Conservation (phyloP, 1,140 invertebrate genomes). For the Solen grandis region DNA sequence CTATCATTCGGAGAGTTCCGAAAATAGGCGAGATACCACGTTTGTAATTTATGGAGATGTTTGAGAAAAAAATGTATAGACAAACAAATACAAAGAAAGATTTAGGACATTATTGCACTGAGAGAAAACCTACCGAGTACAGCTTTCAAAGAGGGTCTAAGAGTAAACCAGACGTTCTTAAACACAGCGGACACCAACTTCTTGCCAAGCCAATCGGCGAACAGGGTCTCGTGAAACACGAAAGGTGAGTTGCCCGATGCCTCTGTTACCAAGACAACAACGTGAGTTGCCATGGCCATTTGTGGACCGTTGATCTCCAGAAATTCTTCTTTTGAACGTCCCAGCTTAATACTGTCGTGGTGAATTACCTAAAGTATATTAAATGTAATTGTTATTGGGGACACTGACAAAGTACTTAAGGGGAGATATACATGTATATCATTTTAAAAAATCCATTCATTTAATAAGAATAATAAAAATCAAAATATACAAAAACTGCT, state of each 20-base stretch:
- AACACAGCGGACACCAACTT: conserved; percentile 78
- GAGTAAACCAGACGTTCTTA: conserved; percentile 74
- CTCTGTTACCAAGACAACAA: conserved; percentile 77
- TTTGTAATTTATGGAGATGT: too few species aligned
- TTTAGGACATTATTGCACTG: too few species aligned
- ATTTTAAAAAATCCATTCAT: too few species aligned
- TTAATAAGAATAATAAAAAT: too few species aligned
- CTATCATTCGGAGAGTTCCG: too few species aligned
- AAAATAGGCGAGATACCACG: too few species aligned
- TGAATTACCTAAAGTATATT: conserved; percentile 80
- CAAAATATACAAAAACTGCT: too few species aligned
- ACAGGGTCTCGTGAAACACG: conserved; percentile 78
- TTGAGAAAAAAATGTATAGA: too few species aligned
- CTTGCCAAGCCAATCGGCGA: conserved; percentile 80
- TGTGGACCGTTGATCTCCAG: conserved; percentile 76
- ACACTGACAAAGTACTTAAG: too few species aligned
- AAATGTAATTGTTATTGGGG: too few species aligned
- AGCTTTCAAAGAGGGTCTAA: conserved; percentile 75
- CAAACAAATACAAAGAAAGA: too few species aligned
- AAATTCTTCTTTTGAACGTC: conserved; percentile 79
- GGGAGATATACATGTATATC: too few species aligned
- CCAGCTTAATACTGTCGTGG: conserved; percentile 77
- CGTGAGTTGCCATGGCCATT: conserved; percentile 73
- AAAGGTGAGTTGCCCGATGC: conserved; percentile 72
- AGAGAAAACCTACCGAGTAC: conserved; percentile 76